Conservation (phyloP, 1,140 invertebrate genomes). For the Drosophila orosa region DNA sequence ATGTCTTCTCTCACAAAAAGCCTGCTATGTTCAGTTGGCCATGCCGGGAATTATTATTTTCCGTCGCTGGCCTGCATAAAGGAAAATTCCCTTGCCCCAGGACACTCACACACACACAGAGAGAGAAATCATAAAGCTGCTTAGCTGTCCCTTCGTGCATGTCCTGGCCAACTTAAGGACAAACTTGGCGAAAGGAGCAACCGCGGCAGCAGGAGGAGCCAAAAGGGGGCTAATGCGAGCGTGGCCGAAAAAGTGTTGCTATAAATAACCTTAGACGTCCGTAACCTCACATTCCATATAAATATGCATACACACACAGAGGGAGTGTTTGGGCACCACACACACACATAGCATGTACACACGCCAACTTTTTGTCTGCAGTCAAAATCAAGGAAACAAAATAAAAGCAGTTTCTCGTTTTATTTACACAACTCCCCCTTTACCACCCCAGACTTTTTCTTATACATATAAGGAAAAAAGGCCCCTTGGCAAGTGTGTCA, state of each 20-base stretch:
- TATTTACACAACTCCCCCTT: conserved; percentile 11
- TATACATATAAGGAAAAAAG: conserved; percentile 27
- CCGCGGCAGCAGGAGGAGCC: conserved; percentile 40
- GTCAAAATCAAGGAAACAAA: conserved; percentile 75
- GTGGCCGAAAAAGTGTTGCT: conserved; percentile 72
- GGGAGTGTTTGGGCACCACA: conserved; percentile 30
- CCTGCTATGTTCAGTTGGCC: conserved; percentile 38
- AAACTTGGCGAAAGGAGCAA: conserved; percentile 60
- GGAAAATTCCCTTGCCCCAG: conserved; percentile 56
- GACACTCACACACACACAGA: conserved; percentile 10
- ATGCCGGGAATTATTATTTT: conserved; percentile 50
- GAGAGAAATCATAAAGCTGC: conserved; percentile 64
- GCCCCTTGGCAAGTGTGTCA: conserved; percentile 64
- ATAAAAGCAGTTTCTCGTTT: conserved; percentile 54
- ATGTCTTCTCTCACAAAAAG: conserved; percentile 34
- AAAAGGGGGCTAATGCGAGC: conserved; percentile 51
- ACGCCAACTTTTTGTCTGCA: conserved; percentile 70
- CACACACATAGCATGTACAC: conserved; percentile 46
- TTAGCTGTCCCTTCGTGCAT: conserved; percentile 59
- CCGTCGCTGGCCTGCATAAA: conserved; percentile 38
- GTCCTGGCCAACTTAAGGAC: conserved; percentile 53
- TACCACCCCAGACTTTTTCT: conserved; percentile 7
- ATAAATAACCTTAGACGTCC: conserved; percentile 70
- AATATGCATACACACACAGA: conserved; percentile 30
- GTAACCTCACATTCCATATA: conserved; percentile 35